Evolutionary conservation across 1,140 invertebrate species (phyloP), one percentile per base, ranked within the genome.

Genomic region (Pseudomyrmex gracilis): DNA sequence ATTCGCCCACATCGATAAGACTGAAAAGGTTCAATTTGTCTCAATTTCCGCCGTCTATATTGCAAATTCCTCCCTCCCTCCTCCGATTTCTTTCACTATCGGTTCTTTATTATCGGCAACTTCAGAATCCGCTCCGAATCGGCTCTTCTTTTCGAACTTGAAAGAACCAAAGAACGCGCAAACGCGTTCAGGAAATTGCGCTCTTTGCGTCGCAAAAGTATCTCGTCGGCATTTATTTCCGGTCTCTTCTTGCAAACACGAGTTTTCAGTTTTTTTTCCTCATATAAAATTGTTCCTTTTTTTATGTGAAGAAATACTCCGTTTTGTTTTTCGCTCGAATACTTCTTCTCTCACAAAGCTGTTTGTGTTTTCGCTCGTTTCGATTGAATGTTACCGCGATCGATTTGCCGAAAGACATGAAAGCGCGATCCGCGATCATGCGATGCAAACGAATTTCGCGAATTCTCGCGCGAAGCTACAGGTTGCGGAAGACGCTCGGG

Each of bases 1-100:
- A 92, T 91, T 83, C 91, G 85, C 84, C 34, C 34, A 7, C 34
- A 34, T 34, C 83, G 85, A 90, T 90, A 90, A 88, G 83, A 84
- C 85, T 85, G 87, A 90, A 92, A 91, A 89, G 85, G 87, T 89
- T 89, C 90, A 90, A 90, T 92, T 92, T 91, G 90, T 89, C 87
- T 90, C 34, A 66, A 61, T 47, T 60, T 1, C 20, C 43, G 47
- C 15, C 4, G 15, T 43, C 58, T 55, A 60, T 66, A 85, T 10
- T 22, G 34, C 77, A 12, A 0, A 34, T n/a, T 15, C n/a, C n/a
- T 15, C n/a, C n/a, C 63, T 45, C 12, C 47, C 24, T 7, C 3
- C 34, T 34, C 5, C 34, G 34, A 34, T 34, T 34, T 34, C 34
- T 60, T 61, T 49, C 49, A 73, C 24, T 57, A 47, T 78, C 83